Conservation (phyloP, 2,888 invertebrate species). For the Scaptomyza cyrtandrae region DNA sequence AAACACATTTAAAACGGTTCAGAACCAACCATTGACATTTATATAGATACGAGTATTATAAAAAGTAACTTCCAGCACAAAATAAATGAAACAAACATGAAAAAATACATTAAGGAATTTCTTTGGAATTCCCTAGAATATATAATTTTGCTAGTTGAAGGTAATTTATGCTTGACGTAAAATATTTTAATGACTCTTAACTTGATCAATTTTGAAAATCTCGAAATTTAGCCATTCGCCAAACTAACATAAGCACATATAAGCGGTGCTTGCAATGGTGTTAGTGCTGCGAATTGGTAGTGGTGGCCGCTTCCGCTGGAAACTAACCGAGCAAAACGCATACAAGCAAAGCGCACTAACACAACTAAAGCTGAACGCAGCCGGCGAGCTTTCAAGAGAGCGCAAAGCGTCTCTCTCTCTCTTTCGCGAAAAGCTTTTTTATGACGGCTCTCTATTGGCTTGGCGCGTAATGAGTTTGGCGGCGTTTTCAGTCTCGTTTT, state of each 20-base stretch:
- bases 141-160: slow-evolving; percentile 31
- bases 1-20: slow-evolving; percentile 22
- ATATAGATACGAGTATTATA: slow-evolving; percentile 10
- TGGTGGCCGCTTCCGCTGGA: slow-evolving; percentile 67
- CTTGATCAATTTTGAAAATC: slow-evolving; percentile 48
- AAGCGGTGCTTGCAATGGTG: slow-evolving; percentile 21
- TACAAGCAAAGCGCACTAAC: slow-evolving; percentile 44
- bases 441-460: slow-evolving; percentile 40
- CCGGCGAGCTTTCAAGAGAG: slow-evolving; percentile 41
- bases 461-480: slow-evolving; percentile 52
- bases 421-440: slow-evolving; percentile 42
- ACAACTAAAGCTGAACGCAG: slow-evolving; percentile 22
- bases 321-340: slow-evolving; percentile 53
- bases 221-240: slow-evolving; percentile 21
- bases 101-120: slow-evolving; percentile 31
- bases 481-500: slow-evolving; percentile 73
- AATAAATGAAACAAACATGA: slow-evolving; percentile 24
- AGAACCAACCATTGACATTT: slow-evolving; percentile 53
- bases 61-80: neutral
- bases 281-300: slow-evolving; percentile 46
- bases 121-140: slow-evolving; percentile 57
- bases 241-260: slow-evolving; percentile 45
- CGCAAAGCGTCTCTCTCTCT: slow-evolving; percentile 22
- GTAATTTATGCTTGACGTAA: slow-evolving; percentile 29
- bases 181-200: slow-evolving; percentile 31